Percentiles rank a stretch among this genome's conserved stretches.
These are phyloP conservation scores for Scylla paramamosain DNA, from an alignment of 1,140 invertebrate species.

Conservation along the genomic window DNA sequence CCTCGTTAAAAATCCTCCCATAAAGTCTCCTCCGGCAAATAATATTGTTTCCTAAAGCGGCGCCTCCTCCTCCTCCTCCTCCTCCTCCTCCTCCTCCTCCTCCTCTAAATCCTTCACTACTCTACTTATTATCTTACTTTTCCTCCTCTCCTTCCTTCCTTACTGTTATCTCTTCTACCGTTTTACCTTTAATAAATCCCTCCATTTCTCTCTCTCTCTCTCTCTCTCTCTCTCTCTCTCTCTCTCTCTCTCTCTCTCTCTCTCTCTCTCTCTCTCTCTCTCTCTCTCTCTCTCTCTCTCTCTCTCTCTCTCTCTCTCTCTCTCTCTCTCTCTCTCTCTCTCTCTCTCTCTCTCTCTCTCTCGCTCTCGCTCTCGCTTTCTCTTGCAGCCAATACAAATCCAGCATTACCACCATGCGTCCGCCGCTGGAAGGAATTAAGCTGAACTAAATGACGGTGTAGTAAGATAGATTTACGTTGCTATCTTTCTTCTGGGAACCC, in stretches of 20 bases:
- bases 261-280: neutral
- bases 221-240: too few relatives aligned
- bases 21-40: neutral
- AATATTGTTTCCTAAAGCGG: slow-evolving; percentile 21
- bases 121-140: neutral
- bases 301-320: neutral
- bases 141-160: neutral
- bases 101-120: neutral
- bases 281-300: neutral
- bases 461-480: too few relatives aligned
- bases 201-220: neutral
- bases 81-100: neutral
- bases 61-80: neutral
- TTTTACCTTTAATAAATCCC: neutral
- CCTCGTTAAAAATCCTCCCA: neutral
- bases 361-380: neutral
- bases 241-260: too few relatives aligned
- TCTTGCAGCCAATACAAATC: neutral
- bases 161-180: neutral
- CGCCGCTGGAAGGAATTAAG: too few relatives aligned
- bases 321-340: neutral
- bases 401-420: neutral
- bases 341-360: neutral
- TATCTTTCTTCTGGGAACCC: too few relatives aligned
- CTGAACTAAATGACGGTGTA: too few relatives aligned